Evolutionary conservation across 2,797 vertebrate species (phyloP), one percentile per base, ranked within the genome.

Genomic region (Menidia menidia): DNA sequence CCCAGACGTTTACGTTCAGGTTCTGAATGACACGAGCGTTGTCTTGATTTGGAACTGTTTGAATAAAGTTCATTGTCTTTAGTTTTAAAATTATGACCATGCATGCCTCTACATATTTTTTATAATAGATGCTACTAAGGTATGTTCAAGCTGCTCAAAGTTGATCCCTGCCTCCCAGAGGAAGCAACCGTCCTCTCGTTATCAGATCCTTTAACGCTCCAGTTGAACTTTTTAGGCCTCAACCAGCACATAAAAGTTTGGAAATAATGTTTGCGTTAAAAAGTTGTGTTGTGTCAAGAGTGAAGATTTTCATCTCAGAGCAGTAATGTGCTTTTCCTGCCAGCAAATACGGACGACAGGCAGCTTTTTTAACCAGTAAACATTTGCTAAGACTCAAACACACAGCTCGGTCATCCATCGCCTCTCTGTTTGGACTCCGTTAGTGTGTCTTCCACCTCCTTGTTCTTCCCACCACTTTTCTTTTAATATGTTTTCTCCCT

Each of bases 291-390:
- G 25, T 51, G 74, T 79, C 4, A 57, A 60, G 15, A 39, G 35
- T 39, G n/a, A 59, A 25, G 48, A 68, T 72, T 69, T 76, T 54
- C 0, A 12, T 74, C 44, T 77, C 60, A 75, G 64, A 73, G 58
- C 70, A 53, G 53, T 66, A 78, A 84, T 60, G 77, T 80, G 63
- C 61, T 65, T 41, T 74, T 80, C 76, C 72, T 70, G 62, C 71
- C 54, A 50, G 39, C 3, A 68, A 53, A 71, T 45, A 45, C 51
- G 33, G 32, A 63, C 66, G 65, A 60, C 78, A 63, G 42, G 1
- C 64, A 44, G 65, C 77, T 81, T 88, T 86, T 86, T 84, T 61
- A 84, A 64, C 80, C 78, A 68, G 87, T 86, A 84, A 87, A 89
- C 87, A 91, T 86, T 88, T 78, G 88, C 84, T 52, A 62, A 80